These are phyloP conservation scores for Xerus rutilus DNA, from an alignment of 2,797 vertebrate genomes.

Conservation along the genomic window DNA sequence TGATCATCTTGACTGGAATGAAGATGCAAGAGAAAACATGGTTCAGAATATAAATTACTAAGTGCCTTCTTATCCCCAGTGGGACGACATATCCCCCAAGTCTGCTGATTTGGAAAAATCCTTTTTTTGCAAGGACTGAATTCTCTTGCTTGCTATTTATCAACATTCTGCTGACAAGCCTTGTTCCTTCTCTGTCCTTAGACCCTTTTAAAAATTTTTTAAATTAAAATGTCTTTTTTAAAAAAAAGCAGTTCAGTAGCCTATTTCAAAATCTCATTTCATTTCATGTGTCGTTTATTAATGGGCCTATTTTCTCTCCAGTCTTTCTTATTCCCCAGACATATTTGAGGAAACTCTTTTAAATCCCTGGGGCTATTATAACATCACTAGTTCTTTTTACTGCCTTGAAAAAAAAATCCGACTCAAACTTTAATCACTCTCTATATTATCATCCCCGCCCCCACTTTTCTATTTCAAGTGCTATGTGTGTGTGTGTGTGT, in stretches of 20 bases:
- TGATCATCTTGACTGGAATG: slow-evolving; percentile 52
- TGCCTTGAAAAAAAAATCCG: slow-evolving; percentile 44
- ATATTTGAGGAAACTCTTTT: slow-evolving; percentile 77
- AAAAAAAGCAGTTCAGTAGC: slow-evolving; percentile 72
- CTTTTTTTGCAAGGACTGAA: slow-evolving; percentile 66
- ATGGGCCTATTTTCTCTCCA: slow-evolving; percentile 78
- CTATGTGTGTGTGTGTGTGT: too few species aligned
- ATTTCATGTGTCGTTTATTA: slow-evolving; percentile 83
- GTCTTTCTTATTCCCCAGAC: slow-evolving; percentile 68
- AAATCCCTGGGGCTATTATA: slow-evolving; percentile 73
- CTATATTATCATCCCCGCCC: slow-evolving; percentile 21
- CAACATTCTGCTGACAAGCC: slow-evolving; percentile 76
- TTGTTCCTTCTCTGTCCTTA: slow-evolving; percentile 72
- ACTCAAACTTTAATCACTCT: slow-evolving; percentile 70
- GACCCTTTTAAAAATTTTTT: slow-evolving; percentile 68
- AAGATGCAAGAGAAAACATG: slow-evolving; percentile 67
- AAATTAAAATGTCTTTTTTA: slow-evolving; percentile 77
- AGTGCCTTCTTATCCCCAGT: slow-evolving; percentile 46
- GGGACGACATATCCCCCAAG: slow-evolving; percentile 61
- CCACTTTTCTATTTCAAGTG: slow-evolving; percentile 64
- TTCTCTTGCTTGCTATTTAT: slow-evolving; percentile 77
- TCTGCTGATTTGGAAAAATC: slow-evolving; percentile 79
- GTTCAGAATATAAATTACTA: slow-evolving; percentile 70
- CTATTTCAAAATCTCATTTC: slow-evolving; percentile 83
- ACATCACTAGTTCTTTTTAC: slow-evolving; percentile 69